Percentiles rank a stretch among this genome's conserved stretches.
Evolutionary conservation across 2,888 invertebrate genomes (phyloP).

Genomic region (Galeruca laticollis): DNA sequence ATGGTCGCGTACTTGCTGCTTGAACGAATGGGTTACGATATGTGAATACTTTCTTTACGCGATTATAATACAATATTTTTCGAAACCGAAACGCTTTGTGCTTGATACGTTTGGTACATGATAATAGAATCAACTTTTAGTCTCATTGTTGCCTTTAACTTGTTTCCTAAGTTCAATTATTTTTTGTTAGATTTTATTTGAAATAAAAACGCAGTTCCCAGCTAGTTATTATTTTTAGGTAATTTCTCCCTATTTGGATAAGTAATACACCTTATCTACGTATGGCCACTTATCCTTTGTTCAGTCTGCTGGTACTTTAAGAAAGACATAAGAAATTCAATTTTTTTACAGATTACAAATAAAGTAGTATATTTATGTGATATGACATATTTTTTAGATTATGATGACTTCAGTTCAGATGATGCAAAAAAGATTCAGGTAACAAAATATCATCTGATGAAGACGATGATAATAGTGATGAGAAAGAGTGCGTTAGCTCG

Average conservation of each 20-base stretch:
- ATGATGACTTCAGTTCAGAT: not conserved
- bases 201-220: too few species aligned
- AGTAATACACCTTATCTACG: not conserved
- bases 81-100: not conserved
- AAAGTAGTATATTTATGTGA: slow-evolving; percentile 2
- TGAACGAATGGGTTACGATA: too few species aligned
- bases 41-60: too few species aligned
- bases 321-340: not conserved
- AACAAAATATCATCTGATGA: not conserved
- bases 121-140: not conserved
- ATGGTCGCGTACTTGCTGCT: too few species aligned
- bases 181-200: too few species aligned
- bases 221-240: not conserved
- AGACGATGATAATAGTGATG: slow-evolving; percentile 2
- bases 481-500: not conserved
- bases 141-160: too few species aligned
- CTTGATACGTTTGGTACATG: not conserved
- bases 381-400: not conserved
- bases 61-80: not conserved
- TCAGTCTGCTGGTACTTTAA: not conserved
- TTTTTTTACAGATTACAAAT: not conserved
- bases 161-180: too few species aligned
- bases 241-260: not conserved
- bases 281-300: not conserved
- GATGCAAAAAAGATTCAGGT: not conserved